Base-by-base conservation (phyloP, 2,797 vertebrate species). In the Centroberyx gerrardi region DNA sequence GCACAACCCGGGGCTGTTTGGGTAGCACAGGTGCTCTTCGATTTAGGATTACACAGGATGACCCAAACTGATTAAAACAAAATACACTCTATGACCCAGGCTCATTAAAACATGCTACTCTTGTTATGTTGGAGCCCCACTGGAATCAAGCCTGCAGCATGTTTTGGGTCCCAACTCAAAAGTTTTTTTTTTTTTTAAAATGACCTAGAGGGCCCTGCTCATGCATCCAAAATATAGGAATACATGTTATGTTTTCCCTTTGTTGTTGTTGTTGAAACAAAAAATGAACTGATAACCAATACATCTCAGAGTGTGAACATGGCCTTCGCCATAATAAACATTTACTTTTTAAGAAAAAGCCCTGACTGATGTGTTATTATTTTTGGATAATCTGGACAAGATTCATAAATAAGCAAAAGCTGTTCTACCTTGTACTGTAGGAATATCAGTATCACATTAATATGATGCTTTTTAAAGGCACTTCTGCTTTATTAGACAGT, bases 1-100 rank as follows among this genome's bases (percentile, higher is more conserved):
- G 44, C 95, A 96, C 3, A 80, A 97, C 70, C 93, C 96, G 0
- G 95, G 91, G 18, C 92, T 98, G 87, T 97, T 98, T 76, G 96
- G 96, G 42, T 96, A 96, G 88, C 76, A 40, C 3, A 18, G 0
- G 38, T 42, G 40, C 10, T 42, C 10, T 0, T 3, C 29, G 27
- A 0, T 10, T 46, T 17, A 22, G 22, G 22, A 22, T 12, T 70
- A 29, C 14, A 7, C 0, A 1, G 13, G 29, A 13, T 22, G 18
- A 46, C 38, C 36, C 36, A 33, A n/a, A 8, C 13, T 36, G 48
- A 42, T 15, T 22, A 31, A 36, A 2, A 36, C 33, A 8, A 6
- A 36, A 36, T 8, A 36, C 33, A 22, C 22, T 22, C 22, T 22
- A 22, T 22, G 22, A 22, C 5, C n/a, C 33, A 49, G 13, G 1